Evolutionary conservation across 2,888 invertebrate genomes (phyloP), one percentile per base, ranked within the genome.

Genomic region (Caenorhabditis doughertyi): DNA sequence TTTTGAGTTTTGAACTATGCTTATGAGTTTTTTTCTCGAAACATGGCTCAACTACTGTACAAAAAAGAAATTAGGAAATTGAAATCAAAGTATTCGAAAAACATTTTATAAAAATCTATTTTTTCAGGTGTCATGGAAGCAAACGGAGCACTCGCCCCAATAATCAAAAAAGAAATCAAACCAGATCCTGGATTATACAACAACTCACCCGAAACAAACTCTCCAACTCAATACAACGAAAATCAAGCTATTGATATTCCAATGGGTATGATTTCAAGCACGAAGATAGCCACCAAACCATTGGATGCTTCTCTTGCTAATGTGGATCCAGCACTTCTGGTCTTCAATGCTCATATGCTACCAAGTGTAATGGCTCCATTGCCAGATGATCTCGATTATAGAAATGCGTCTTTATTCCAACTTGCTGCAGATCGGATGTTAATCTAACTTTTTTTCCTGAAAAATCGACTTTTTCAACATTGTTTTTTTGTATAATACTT

Each of bases 121-220:
- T 60, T 68, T 73, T n/a, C 60, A 80, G 80, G 80, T 67, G 82
- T 82, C 29, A 77, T 82, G 25, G 77, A 77, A 68, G 53, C 60
- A n/a, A 77, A 82, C 23, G 70, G 55, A 3, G 64, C 13, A 1
- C 5, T 58, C 4, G 2, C n/a, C 0, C 32, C 65, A 35, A 2
- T 35, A 9, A 29, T 68, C n/a, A 77, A 77, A 8, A 23, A 32
- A 0, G 77, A 77, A 44, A 42, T 51, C 29, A 77, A 77, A 29
- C 49, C 23, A 21, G 68, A 68, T 25, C 64, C 60, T 0, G 49
- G 29, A 16, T 13, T 60, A 16, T 71, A 27, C 39, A 35, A 23
- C 23, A 51, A 13, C 42, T 56, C 56, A 13, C 39, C 39, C 16
- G 56, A 65, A 4, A 44, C 21, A 5, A 68, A 62, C 44, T 29